Evolutionary conservation across 2,113 vertebrate species (phyloP).

Genomic region (Melanocharis versteri): DNA sequence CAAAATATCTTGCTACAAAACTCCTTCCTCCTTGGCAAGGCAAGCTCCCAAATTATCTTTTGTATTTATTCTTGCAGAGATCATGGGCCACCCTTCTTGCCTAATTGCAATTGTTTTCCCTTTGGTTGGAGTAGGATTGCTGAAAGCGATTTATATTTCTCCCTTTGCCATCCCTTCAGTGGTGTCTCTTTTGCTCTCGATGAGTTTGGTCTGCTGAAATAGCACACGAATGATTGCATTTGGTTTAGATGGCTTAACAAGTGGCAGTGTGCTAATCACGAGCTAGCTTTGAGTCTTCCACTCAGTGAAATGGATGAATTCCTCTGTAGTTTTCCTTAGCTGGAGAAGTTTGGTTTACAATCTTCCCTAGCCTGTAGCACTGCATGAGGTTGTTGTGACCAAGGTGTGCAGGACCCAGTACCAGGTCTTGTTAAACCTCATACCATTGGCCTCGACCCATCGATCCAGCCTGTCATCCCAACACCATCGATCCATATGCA

Average conservation of each 20-base stretch:
- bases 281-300: not conserved
- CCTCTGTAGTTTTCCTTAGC: not conserved
- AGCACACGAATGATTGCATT: not conserved
- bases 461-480: fast-evolving
- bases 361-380: not conserved
- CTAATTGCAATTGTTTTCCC: not conserved
- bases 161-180: not conserved
- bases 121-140: not conserved
- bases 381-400: not conserved
- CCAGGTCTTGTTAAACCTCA: not conserved
- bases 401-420: not conserved
- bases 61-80: not conserved
- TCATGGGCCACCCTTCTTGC: not conserved
- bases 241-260: not conserved
- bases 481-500: not conserved
- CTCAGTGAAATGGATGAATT: not conserved
- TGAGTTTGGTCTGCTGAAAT: not conserved
- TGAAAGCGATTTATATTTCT: not conserved
- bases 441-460: fast-evolving
- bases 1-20: not conserved
- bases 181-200: not conserved
- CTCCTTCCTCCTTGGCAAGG: not conserved
- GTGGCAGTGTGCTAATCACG: not conserved
- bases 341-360: not conserved
- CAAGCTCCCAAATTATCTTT: not conserved